Evolutionary conservation across 35 echinoderm and acorn worm genomes (phyloP), one percentile per base, ranked within the genome.

Genomic region (Ptychodera flava): DNA sequence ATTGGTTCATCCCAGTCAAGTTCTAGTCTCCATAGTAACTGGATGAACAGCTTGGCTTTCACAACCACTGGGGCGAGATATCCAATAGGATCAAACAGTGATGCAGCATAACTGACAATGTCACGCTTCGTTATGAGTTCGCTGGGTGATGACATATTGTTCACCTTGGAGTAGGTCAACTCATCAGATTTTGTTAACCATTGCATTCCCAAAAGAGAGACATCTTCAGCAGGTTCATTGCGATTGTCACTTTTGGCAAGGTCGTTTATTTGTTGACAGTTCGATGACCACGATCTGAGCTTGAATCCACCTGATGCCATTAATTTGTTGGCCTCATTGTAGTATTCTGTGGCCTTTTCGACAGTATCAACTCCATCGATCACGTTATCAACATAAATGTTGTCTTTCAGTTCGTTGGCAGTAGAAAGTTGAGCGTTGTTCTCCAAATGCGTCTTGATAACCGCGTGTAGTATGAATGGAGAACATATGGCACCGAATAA

Each of bases 241-340:
- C 6, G 6, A 64, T 64, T 64, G 6, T 6, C 45, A 6, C 22
- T 64, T 22, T 6, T 64, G 45, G 45, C 45, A 12, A 64, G 6
- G 6, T 64, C 45, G 6, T 64, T 64, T 64, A 64, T 6, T 64
- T 82, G 28, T 82, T 2, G 28, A 33, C 34, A 16, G 34, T 82
- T 82, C 30, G 80, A 33, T 0, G 80, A 29, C 80, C 80, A 82
- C 6, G 28, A 30, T 82, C 80, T 31, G 31, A 82, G 32, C 0
- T 31, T 34, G 34, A 82, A 82, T 33, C 80, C 80, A 33, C 80
- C n/a, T 32, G 28, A 29, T 80, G 6, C n/a, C 78, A 80, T 80
- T 1, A 80, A 12, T 15, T 80, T 32, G 1, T 32, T 32, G 32
- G 80, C 80, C 14, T 0, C 32, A 82, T 0, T 82, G 32, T 82